Conservation (phyloP, 1,140 invertebrate species). For the Zaprionus kolodkinae region DNA sequence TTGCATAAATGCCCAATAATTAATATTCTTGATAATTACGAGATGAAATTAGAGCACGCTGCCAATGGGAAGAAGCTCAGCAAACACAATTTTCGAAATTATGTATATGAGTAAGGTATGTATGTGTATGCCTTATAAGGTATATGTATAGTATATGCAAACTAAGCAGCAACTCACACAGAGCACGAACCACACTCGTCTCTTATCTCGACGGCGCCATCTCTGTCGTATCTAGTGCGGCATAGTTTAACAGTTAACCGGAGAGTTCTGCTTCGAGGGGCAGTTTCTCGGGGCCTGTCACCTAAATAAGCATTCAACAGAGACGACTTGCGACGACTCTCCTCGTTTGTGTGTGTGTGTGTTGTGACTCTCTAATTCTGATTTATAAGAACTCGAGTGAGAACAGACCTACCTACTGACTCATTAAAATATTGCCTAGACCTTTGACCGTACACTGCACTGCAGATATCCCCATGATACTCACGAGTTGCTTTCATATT, state of each 20-base stretch:
- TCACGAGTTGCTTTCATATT: too few relatives aligned
- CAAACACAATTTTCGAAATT: constrained; percentile 26
- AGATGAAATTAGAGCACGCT: constrained; percentile 39
- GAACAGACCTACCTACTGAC: background rate
- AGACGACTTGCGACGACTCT: constrained; percentile 11
- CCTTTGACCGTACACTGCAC: background rate
- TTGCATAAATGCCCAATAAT: constrained; percentile 74
- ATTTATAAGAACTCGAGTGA: constrained; percentile 40
- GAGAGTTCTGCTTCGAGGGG: background rate
- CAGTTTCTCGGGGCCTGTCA: constrained; percentile 40
- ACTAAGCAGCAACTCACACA: constrained; percentile 16
- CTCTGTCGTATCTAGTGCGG: constrained; percentile 19
- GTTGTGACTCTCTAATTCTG: constrained; percentile 26
- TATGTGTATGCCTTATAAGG: too few relatives aligned
- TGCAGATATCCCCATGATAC: background rate
- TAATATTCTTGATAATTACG: constrained; percentile 75
- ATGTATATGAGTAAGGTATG: background rate
- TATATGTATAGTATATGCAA: too few relatives aligned
- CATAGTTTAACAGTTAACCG: constrained; percentile 21
- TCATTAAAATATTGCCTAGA: constrained; percentile 39
- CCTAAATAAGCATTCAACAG: constrained; percentile 29
- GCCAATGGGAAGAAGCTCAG: constrained; percentile 21
- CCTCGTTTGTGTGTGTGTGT: background rate
- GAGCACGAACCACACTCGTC: background rate
- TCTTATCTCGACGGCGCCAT: constrained; percentile 18